Evolutionary conservation across 2,797 vertebrate genomes (phyloP).

Genomic region (Cottoperca gobio): DNA sequence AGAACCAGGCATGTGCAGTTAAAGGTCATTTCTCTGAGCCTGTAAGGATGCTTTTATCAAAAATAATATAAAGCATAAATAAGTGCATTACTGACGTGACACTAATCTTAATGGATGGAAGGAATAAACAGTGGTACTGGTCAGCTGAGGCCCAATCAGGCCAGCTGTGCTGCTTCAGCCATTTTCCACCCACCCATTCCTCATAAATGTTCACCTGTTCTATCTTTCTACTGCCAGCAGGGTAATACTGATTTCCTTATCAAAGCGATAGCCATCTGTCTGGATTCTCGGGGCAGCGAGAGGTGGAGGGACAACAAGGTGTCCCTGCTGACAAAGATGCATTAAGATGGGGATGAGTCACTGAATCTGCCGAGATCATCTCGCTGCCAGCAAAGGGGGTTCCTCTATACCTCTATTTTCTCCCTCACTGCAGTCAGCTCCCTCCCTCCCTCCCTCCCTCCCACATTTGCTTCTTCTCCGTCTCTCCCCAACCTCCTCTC

Average conservation of each 20-base stretch:
- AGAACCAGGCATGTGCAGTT: slow-evolving; percentile 6
- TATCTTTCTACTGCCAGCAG: slow-evolving; percentile 2
- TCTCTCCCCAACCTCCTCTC: slow-evolving; percentile 37
- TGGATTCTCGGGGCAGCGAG: slow-evolving; percentile 27
- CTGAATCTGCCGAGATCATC: slow-evolving; percentile 61
- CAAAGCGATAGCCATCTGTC: slow-evolving; percentile 35
- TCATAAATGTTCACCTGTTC: slow-evolving; percentile 6
- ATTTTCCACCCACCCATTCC: not conserved
- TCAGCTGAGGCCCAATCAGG: slow-evolving; percentile 43
- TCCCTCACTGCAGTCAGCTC: slow-evolving; percentile 53
- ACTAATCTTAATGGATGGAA: slow-evolving; percentile 43
- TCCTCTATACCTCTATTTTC: slow-evolving; percentile 68
- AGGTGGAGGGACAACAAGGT: slow-evolving; percentile 51
- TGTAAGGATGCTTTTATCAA: slow-evolving; percentile 23
- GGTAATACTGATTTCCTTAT: slow-evolving; percentile 51
- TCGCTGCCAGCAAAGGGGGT: slow-evolving; percentile 73
- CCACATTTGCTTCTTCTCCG: not conserved
- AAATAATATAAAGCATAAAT: slow-evolving; percentile 25
- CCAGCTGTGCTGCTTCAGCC: slow-evolving; percentile 20
- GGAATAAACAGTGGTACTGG: slow-evolving; percentile 39
- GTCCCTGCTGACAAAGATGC: slow-evolving; percentile 71
- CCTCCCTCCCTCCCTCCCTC: slow-evolving; percentile 23
- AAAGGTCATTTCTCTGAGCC: slow-evolving; percentile 26
- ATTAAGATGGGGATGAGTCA: slow-evolving; percentile 76
- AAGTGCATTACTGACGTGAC: slow-evolving; percentile 22